Evolutionary conservation across 2,113 vertebrate genomes (phyloP).

Genomic region (Microtus oregoni): DNA sequence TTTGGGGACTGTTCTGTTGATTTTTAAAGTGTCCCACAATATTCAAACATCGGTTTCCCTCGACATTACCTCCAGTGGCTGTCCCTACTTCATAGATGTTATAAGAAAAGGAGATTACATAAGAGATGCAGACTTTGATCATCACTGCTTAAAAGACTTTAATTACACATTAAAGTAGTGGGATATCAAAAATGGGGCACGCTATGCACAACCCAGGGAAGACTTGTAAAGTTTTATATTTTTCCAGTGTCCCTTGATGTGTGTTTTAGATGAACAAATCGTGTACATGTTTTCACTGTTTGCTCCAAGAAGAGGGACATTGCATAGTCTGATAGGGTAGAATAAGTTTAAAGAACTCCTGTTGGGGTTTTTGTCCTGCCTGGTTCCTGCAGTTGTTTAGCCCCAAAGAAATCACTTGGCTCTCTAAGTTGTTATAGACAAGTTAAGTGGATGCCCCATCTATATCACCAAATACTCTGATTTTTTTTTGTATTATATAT

Average conservation of each 20-base stretch:
- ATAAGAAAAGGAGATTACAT: background rate
- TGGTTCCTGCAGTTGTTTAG: too few species aligned
- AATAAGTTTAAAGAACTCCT: constrained; percentile 24
- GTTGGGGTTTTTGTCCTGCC: too few species aligned
- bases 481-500: background rate
- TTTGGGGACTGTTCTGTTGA: background rate
- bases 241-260: background rate
- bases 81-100: background rate
- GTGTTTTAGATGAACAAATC: constrained; percentile 63
- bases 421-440: background rate
- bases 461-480: background rate
- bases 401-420: background rate
- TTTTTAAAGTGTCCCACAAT: background rate
- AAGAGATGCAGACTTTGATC: background rate
- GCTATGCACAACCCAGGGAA: background rate
- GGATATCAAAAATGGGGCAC: background rate
- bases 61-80: background rate
- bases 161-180: background rate
- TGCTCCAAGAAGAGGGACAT: constrained; percentile 4
- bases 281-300: background rate
- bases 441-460: background rate
- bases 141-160: background rate
- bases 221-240: background rate
- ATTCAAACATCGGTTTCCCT: constrained; percentile 50
- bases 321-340: constrained; percentile 13